Conservation (phyloP, 2,113 vertebrate species). For the Urocolius indicus region DNA sequence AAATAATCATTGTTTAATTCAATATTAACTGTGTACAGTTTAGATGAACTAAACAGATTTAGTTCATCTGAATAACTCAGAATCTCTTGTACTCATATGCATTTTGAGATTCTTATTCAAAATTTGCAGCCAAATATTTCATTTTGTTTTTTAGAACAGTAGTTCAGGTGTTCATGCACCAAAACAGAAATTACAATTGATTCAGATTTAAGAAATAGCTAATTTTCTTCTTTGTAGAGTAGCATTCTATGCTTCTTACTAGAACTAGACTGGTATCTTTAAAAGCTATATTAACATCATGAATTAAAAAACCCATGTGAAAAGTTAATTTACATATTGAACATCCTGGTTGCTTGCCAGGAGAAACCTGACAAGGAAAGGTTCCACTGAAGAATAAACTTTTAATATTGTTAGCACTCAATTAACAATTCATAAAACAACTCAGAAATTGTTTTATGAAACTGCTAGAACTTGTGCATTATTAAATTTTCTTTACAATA, state of each 20-base stretch:
- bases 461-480: not conserved
- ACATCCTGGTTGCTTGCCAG: not conserved
- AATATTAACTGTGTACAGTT: not conserved
- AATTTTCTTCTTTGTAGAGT: not conserved
- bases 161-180: not conserved
- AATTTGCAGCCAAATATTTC: not conserved
- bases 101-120: not conserved
- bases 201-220: not conserved
- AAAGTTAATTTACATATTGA: not conserved
- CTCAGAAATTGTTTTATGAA: not conserved
- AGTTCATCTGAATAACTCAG: not conserved
- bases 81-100: not conserved
- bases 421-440: not conserved
- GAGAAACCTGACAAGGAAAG: not conserved
- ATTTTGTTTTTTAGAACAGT: not conserved
- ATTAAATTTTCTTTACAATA: slow-evolving; percentile 6
- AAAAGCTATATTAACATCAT: not conserved
- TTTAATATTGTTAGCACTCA: not conserved
- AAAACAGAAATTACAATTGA: not conserved
- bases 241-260: not conserved
- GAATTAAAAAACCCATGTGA: not conserved
- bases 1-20: not conserved
- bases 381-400: not conserved
- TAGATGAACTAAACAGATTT: not conserved
- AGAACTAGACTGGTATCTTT: not conserved